These are phyloP conservation scores for Eretmocerus hayati DNA, from an alignment of 2,888 invertebrate genomes.

Conservation along the genomic window DNA sequence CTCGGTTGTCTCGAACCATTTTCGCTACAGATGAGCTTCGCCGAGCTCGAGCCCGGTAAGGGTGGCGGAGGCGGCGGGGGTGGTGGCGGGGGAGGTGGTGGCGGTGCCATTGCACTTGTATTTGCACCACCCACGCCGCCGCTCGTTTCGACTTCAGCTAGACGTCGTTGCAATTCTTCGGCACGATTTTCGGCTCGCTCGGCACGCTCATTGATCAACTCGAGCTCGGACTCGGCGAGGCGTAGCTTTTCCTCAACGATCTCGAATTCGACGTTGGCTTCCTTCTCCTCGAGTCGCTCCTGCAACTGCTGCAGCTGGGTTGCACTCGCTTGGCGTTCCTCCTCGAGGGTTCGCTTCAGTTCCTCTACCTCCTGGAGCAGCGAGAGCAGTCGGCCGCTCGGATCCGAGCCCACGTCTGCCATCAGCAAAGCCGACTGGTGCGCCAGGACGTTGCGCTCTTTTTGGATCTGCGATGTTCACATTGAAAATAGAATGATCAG, in stretches of 20 bases:
- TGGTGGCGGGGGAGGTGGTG: slow-evolving; percentile 48
- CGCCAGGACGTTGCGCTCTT: slow-evolving; percentile 57
- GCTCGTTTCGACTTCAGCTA: slow-evolving; percentile 31
- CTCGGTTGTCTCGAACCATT: slow-evolving; percentile 39
- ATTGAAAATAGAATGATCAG: too few species aligned
- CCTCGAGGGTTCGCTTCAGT: slow-evolving; percentile 56
- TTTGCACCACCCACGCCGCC: slow-evolving; percentile 35
- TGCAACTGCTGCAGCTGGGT: slow-evolving; percentile 57
- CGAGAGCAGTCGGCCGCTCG: slow-evolving; percentile 49
- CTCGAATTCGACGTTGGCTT: slow-evolving; percentile 61
- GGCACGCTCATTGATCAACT: slow-evolving; percentile 56
- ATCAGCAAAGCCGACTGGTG: slow-evolving; percentile 63
- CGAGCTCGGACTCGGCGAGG: slow-evolving; percentile 62
- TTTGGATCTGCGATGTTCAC: slow-evolving; percentile 54
- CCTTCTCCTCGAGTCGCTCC: slow-evolving; percentile 60
- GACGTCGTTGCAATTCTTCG: slow-evolving; percentile 35
- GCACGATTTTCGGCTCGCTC: slow-evolving; percentile 52
- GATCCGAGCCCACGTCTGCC: slow-evolving; percentile 55
- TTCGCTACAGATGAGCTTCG: slow-evolving; percentile 42
- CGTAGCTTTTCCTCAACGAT: slow-evolving; percentile 64
- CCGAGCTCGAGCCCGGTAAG: slow-evolving; percentile 34
- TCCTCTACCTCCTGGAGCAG: slow-evolving; percentile 57
- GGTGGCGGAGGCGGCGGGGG: slow-evolving; percentile 48
- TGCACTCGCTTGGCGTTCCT: slow-evolving; percentile 53
- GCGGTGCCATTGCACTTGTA: slow-evolving; percentile 48